Base-by-base conservation (phyloP, 1,140 invertebrate species). In the Callitettix versicolor region DNA sequence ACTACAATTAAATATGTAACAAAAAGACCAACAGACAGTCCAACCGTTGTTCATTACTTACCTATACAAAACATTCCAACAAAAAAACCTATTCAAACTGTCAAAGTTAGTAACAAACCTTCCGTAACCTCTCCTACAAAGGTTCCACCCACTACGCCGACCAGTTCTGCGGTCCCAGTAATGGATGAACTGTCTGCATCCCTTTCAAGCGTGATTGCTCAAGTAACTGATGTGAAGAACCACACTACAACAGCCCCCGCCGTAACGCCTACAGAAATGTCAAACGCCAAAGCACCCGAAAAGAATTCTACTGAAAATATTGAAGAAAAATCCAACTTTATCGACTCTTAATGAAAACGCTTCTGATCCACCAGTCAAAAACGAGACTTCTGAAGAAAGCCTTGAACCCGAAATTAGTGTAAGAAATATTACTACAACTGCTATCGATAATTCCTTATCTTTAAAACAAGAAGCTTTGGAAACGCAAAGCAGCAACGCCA, bases 41-140 rank as follows among this genome's bases (percentile, higher is more conserved):
- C 60, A 9, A 56, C 59, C 1, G 55, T 60, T 17, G 57, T 53
- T 18, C 59, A 60, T 46, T 60, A 57, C 40, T 40, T 60, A 15
- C 55, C 56, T 9, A 57, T 60, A 7, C 68, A 70, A 62, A 61
- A 65, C 6, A 55, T 71, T 53, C 69, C 69, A 24, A 67, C 64
- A 22, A 42, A 53, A 53, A 33, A 51, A 30, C 4, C 53, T 49
- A 38, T 15, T 56, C 20, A 53, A 44, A 14, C 48, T 47, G 38
- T 18, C 6, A 43, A 44, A 43, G 34, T 24, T 18, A 36, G 17
- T n/a, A 40, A 11, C 63, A 24, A 26, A 60, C 36, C 60, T 62
- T 15, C 62, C 7, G 47, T 63, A 18, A 62, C 64, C 41, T 63
- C 60, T 26, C 58, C 60, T 17, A 56, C 49, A 12, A 55, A 47